phyloP scores from a whole-genome alignment of 2,888 invertebrate genomes.

The Latrodectus elegans region DNA sequence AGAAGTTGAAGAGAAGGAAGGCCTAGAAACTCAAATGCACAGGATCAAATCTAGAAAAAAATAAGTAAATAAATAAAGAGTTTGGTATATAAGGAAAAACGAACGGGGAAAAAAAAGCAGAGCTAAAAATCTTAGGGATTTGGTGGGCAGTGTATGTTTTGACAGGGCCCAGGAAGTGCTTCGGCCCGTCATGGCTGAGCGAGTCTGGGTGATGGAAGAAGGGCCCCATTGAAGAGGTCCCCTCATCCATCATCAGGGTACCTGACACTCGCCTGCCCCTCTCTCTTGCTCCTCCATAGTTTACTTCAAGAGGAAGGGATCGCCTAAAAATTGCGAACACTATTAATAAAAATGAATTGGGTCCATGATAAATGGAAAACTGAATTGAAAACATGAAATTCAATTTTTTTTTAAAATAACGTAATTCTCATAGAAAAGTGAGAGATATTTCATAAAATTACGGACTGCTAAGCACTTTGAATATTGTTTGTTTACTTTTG shows the following conservation, averaged over 20 bases:
- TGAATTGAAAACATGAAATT: no score
- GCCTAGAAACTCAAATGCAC: slow-evolving; percentile 28
- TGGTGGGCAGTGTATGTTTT: slow-evolving; percentile 64
- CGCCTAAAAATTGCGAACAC: slow-evolving; percentile 1
- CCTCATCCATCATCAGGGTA: slow-evolving; percentile 65
- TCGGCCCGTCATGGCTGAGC: slow-evolving; percentile 62
- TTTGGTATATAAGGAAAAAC: background rate
- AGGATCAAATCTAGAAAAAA: slow-evolving; percentile 26
- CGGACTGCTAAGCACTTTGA: no score
- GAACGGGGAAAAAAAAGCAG: slow-evolving; percentile 17
- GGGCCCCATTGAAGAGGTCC: slow-evolving; percentile 51
- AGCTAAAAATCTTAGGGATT: slow-evolving; percentile 50
- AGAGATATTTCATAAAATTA: no score
- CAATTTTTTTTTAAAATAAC: no score
- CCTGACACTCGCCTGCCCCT: slow-evolving; percentile 45
- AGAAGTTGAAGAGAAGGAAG: slow-evolving; percentile 33
- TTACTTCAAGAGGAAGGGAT: background rate
- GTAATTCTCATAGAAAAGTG: no score
- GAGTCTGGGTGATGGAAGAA: slow-evolving; percentile 56
- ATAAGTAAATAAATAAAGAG: slow-evolving; percentile 9
- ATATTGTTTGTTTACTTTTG: no score
- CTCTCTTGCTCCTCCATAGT: background rate
- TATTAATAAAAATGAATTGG: no score
- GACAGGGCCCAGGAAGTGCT: slow-evolving; percentile 57
- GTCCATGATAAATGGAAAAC: no score